phyloP scores from a whole-genome alignment of 2,113 vertebrate species.

The Desmodus rotundus region DNA sequence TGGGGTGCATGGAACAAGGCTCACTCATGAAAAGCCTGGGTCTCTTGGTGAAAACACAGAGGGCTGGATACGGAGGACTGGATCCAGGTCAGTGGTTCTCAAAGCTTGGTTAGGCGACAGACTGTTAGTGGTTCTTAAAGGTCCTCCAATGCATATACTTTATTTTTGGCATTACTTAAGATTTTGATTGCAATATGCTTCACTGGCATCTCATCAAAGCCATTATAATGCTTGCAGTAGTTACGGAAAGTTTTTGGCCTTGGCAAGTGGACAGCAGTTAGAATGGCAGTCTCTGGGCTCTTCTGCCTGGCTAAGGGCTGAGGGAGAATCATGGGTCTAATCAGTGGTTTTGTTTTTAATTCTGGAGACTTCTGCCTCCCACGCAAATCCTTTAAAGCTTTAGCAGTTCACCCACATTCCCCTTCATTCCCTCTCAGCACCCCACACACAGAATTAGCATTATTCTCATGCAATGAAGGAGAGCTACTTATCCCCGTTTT shows the following conservation, averaged over 20 bases:
- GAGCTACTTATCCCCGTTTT: background rate
- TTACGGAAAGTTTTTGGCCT: background rate
- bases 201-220: background rate
- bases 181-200: background rate
- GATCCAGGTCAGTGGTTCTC: background rate
- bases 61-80: background rate
- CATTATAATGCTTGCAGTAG: background rate
- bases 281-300: background rate
- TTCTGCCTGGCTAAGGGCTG: background rate
- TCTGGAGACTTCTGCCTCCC: background rate
- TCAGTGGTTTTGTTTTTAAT: background rate
- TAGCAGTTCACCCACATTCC: background rate
- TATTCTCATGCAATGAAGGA: background rate
- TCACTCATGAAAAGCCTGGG: background rate
- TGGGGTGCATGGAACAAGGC: accelerated
- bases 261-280: background rate
- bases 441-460: background rate
- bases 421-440: background rate
- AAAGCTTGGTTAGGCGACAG: background rate
- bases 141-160: no score
- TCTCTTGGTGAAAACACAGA: background rate
- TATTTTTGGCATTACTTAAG: background rate
- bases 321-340: background rate
- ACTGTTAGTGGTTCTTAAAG: background rate
- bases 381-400: background rate